Evolutionary conservation across 2,797 vertebrate genomes (phyloP).

Genomic region (Mormyrus proboscirostris): DNA sequence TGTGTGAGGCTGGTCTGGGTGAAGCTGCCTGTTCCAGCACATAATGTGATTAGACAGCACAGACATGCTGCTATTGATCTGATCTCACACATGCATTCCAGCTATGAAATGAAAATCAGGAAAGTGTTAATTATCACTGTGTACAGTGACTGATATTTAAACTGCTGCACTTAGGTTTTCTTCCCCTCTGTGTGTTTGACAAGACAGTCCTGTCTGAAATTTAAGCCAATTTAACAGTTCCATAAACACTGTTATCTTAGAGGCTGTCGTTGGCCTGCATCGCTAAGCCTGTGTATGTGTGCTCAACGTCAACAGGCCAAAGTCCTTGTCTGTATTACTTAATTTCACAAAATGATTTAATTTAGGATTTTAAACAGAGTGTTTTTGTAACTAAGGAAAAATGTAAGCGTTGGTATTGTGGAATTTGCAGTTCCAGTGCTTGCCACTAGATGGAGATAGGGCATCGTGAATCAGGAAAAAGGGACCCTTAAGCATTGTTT

Average conservation of each 20-base stretch:
- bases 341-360: neutral
- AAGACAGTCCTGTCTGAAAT: neutral
- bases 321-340: neutral
- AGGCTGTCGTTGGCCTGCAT: neutral
- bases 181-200: neutral
- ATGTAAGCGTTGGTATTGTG: neutral
- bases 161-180: neutral
- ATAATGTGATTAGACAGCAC: conserved; percentile 18
- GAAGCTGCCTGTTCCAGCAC: conserved; percentile 5
- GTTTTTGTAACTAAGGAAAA: neutral
- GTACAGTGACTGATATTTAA: neutral
- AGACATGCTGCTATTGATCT: conserved; percentile 20
- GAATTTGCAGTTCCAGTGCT: neutral
- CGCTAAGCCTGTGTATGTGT: neutral
- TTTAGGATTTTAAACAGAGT: neutral
- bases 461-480: conserved; percentile 1
- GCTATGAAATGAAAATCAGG: neutral
- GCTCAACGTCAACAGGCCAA: neutral
- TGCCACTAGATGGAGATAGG: neutral
- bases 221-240: neutral
- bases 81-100: neutral
- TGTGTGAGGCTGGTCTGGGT: conserved; percentile 9
- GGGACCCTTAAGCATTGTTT: neutral
- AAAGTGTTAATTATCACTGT: conserved; percentile 10
- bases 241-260: neutral